Conservation (phyloP, 2,888 invertebrate genomes). For the Agriopis marginaria region DNA sequence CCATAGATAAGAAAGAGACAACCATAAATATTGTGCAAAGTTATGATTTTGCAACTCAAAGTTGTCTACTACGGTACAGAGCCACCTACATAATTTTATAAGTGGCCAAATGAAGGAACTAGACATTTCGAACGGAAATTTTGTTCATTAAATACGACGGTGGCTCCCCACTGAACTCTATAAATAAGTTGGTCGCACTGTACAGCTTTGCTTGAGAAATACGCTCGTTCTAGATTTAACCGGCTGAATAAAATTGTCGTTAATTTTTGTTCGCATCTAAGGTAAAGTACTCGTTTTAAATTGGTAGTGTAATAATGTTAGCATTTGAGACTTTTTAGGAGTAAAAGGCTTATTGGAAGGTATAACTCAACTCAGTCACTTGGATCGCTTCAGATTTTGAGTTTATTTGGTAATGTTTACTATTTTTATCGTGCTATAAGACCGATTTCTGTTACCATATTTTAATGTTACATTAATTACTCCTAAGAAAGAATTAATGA, state of each 20-base stretch:
- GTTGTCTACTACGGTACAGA: slow-evolving; percentile 70
- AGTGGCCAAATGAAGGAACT: background rate
- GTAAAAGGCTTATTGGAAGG: slow-evolving; percentile 60
- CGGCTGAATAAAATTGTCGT: slow-evolving; percentile 62
- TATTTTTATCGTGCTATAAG: no score
- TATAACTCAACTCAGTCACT: slow-evolving; percentile 64
- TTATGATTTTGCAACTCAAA: slow-evolving; percentile 77
- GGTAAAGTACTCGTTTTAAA: slow-evolving; percentile 48
- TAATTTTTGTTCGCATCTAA: slow-evolving; percentile 43
- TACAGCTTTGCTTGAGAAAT: slow-evolving; percentile 69
- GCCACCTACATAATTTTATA: background rate
- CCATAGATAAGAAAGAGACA: slow-evolving; percentile 66
- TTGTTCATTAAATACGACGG: background rate
- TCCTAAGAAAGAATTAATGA: no score
- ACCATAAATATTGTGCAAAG: slow-evolving; percentile 52
- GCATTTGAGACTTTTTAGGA: slow-evolving; percentile 48
- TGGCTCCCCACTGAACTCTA: background rate
- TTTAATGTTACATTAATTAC: no score
- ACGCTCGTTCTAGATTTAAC: slow-evolving; percentile 69
- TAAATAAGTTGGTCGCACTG: background rate
- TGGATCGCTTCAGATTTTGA: slow-evolving; percentile 41
- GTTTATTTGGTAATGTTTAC: background rate
- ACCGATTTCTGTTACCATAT: no score
- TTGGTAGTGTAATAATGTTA: slow-evolving; percentile 58
- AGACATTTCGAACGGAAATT: background rate